A percentile compares a stretch with the other conserved stretches of the same genome.
Evolutionary conservation across 2,113 vertebrate genomes (phyloP).

Genomic region (Illadopsis cleaveri): DNA sequence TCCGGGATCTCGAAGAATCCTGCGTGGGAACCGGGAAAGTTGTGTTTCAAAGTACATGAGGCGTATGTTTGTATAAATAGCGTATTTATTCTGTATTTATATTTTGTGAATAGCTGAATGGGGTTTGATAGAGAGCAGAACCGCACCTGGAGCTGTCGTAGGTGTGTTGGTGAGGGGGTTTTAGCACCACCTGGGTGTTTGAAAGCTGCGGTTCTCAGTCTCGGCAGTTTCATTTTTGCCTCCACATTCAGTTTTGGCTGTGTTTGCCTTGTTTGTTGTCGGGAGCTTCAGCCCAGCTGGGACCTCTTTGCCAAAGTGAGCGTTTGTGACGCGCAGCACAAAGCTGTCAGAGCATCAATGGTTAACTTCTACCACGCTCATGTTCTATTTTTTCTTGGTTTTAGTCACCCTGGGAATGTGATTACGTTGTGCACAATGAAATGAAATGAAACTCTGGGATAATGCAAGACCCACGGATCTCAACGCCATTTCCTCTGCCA

Average conservation of each 20-base stretch:
- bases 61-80: accelerated
- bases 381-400: background rate
- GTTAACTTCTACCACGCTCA: accelerated
- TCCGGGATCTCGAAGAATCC: background rate
- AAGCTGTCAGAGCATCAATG: background rate
- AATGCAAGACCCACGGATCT: background rate
- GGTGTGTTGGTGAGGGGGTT: background rate
- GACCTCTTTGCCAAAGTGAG: accelerated
- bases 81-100: accelerated
- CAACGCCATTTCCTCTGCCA: background rate
- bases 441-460: background rate
- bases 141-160: background rate
- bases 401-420: background rate
- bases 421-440: background rate
- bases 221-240: background rate
- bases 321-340: accelerated
- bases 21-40: background rate
- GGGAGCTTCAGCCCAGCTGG: background rate
- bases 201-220: background rate
- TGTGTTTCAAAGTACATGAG: accelerated
- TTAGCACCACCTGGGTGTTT: accelerated
- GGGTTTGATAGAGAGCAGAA: accelerated
- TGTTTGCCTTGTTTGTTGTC: background rate
- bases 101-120: background rate
- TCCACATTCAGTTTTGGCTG: accelerated